These are phyloP conservation scores for Corythornis leucogaster DNA, from an alignment of 2,797 vertebrate species.

Conservation along the genomic window DNA sequence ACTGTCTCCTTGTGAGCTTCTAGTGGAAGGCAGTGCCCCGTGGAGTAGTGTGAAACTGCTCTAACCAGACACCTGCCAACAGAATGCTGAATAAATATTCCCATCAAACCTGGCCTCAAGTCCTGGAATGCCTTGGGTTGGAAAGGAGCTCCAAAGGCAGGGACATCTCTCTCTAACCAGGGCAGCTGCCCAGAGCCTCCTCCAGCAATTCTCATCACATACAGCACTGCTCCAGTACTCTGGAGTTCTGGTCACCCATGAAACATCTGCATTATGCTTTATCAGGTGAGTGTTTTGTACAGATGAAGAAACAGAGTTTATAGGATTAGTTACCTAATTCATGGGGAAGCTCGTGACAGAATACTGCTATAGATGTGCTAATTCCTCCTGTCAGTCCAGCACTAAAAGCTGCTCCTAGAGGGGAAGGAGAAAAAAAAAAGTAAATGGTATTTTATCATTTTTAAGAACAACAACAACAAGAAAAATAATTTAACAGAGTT, in stretches of 20 bases:
- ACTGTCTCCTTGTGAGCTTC: not conserved
- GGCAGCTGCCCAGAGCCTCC: too few relatives aligned
- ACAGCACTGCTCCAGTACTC: not conserved
- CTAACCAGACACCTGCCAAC: not conserved
- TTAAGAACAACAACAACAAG: not conserved
- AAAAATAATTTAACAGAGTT: not conserved
- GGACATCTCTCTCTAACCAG: too few relatives aligned
- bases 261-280: not conserved
- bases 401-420: constrained; percentile 94
- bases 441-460: not conserved
- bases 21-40: not conserved
- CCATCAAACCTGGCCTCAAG: too few relatives aligned
- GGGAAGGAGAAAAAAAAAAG: not conserved
- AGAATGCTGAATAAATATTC: not conserved
- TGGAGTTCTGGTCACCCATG: not conserved
- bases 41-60: not conserved
- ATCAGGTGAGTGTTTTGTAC: not conserved
- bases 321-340: constrained; percentile 88
- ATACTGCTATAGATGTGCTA: constrained; percentile 97
- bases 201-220: too few relatives aligned
- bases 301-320: not conserved
- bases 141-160: too few relatives aligned
- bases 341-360: constrained; percentile 98
- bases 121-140: too few relatives aligned
- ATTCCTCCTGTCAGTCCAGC: constrained; percentile 94